Conservation (phyloP, 2,888 invertebrate genomes). For the Lymantria dispar region DNA sequence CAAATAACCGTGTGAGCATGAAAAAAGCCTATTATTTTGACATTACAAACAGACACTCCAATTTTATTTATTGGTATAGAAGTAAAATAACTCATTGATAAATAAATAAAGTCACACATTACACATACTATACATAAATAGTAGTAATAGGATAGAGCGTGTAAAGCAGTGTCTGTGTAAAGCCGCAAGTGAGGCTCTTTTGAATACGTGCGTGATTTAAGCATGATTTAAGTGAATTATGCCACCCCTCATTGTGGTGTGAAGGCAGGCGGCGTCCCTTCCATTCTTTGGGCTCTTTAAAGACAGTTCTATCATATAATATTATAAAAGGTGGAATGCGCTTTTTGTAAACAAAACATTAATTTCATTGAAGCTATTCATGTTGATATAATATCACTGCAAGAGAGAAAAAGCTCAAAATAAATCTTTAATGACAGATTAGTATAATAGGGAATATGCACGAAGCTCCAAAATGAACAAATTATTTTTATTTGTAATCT, state of each 20-base stretch:
- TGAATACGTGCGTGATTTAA: slow-evolving; percentile 58
- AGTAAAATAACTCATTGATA: no score
- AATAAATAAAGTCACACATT: not conserved
- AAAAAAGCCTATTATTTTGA: no score
- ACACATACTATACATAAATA: not conserved
- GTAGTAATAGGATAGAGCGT: not conserved
- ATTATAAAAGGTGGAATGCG: slow-evolving; percentile 42
- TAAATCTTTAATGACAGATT: no score
- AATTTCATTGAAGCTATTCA: no score
- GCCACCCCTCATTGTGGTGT: slow-evolving; percentile 46
- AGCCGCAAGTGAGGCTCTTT: slow-evolving; percentile 47
- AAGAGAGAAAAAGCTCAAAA: no score
- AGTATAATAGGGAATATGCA: no score
- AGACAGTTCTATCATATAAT: slow-evolving; percentile 48
- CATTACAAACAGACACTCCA: no score
- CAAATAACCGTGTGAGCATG: no score
- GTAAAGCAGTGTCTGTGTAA: slow-evolving; percentile 34
- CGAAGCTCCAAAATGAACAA: no score
- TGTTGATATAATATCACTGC: no score
- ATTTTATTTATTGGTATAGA: no score
- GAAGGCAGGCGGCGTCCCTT: slow-evolving; percentile 34
- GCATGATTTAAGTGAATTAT: slow-evolving; percentile 75
- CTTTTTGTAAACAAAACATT: slow-evolving; percentile 14
- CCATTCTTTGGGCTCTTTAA: slow-evolving; percentile 58
- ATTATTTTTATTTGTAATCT: no score